These are phyloP conservation scores for Cherax quadricarinatus DNA, from an alignment of 1,140 invertebrate species.

Conservation along the genomic window DNA sequence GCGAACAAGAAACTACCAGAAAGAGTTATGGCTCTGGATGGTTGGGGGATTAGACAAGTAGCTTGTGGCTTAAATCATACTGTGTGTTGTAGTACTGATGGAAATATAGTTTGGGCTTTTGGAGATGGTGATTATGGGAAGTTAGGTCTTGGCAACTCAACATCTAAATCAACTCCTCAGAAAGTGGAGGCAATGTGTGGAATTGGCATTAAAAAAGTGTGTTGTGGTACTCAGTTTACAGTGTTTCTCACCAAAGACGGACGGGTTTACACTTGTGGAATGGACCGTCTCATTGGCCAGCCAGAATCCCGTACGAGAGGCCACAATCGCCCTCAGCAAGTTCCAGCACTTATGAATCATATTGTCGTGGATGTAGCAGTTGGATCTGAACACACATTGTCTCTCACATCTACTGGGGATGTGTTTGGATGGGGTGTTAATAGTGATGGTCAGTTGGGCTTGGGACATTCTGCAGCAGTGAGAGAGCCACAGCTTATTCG, in stretches of 20 bases:
- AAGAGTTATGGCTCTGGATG: constrained; percentile 78
- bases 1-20: constrained; percentile 83
- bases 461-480: constrained; percentile 80
- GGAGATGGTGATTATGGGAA: constrained; percentile 85
- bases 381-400: constrained; percentile 83
- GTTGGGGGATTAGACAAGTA: constrained; percentile 79
- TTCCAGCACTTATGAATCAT: constrained; percentile 78
- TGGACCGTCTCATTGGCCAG: constrained; percentile 81
- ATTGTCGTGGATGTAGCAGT: constrained; percentile 81
- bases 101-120: constrained; percentile 82
- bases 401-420: constrained; percentile 80
- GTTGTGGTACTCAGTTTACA: constrained; percentile 83
- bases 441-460: constrained; percentile 82
- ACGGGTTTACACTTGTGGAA: constrained; percentile 82
- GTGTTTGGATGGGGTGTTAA: constrained; percentile 84
- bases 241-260: constrained; percentile 82
- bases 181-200: constrained; percentile 80
- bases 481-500: constrained; percentile 80
- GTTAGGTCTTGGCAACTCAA: constrained; percentile 81
- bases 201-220: constrained; percentile 81
- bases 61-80: constrained; percentile 84
- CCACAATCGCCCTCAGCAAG: constrained; percentile 78
- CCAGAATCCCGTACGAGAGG: constrained; percentile 77
- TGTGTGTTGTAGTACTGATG: constrained; percentile 81
- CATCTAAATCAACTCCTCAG: constrained; percentile 79